Evolutionary conservation across 1,140 invertebrate species (phyloP), one percentile per base, ranked within the genome.

Genomic region (Pseudomyrmex dendroicus): DNA sequence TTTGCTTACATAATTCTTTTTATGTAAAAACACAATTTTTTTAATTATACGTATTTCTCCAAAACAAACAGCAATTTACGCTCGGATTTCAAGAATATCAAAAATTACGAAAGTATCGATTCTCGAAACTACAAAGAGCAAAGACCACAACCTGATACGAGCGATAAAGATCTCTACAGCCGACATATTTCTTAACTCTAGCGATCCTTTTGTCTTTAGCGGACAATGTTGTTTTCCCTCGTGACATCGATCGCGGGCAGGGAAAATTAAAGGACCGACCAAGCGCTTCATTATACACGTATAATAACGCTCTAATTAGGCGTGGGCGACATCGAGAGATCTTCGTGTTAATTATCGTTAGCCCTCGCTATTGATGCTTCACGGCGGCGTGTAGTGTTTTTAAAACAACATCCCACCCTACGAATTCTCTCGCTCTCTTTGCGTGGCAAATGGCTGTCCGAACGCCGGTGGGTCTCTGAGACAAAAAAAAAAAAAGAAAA

Each of bases 241-340:
- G 25, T 25, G 44, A 78, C 48, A 57, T 20, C 35, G 13, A 22
- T 22, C 52, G 67, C 20, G 52, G 15, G 1, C 17, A 12, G 2
- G 35, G 62, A 59, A 73, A 80, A 82, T 78, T 77, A 77, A 72
- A 48, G 35, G 63, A 72, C 13, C 72, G 22, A 25, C 22, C 35
- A 52, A 54, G 48, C 44, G 70, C 57, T 73, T 67, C 72, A 83
- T 84, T 87, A 87, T 78, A 57, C 15, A 70, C 50, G 48, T 87
- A 85, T 87, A 88, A 88, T 85, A 35, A 17, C 46, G 64, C 48
- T 84, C 74, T 72, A 89, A 89, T 89, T 89, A 89, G 74, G 68
- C 68, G 63, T 68, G 73, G 48, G 63, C 64, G 84, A 85, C 83
- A 86, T 15, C 63, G 46, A 25, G 35, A 54, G 57, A 70, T 80